Evolutionary conservation across 2,113 vertebrate species (phyloP).

Genomic region (Spheniscus mendiculus): DNA sequence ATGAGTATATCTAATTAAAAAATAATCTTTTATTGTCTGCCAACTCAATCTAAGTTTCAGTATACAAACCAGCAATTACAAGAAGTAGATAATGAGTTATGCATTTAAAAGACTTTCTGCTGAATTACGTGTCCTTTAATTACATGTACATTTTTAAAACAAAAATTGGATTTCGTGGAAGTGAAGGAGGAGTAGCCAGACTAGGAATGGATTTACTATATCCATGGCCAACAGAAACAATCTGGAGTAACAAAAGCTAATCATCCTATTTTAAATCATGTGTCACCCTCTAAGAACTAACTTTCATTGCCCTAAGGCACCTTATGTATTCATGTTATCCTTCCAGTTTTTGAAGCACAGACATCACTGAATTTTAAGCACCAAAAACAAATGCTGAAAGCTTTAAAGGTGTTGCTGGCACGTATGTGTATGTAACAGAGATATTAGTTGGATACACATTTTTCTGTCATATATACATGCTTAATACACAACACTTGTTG

Average conservation of each 20-base stretch:
- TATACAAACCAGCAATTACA: constrained; percentile 71
- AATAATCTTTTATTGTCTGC: constrained; percentile 73
- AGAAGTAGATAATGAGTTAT: constrained; percentile 72
- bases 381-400: neutral
- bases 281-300: neutral
- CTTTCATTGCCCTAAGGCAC: neutral
- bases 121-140: constrained; percentile 67
- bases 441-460: neutral
- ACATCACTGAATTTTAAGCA: neutral
- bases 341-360: neutral
- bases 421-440: neutral
- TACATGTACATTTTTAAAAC: constrained; percentile 51
- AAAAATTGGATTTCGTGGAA: constrained; percentile 53
- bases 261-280: neutral
- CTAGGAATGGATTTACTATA: neutral
- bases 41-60: constrained; percentile 71
- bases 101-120: constrained; percentile 66
- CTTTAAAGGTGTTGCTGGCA: neutral
- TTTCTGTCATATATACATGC: neutral
- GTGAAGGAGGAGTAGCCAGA: neutral
- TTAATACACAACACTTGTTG: neutral
- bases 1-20: constrained; percentile 74
- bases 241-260: constrained; percentile 10
- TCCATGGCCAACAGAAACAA: neutral
- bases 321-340: neutral